Evolutionary conservation across 1,140 invertebrate species (phyloP).

Genomic region (Ganaspis sp.): DNA sequence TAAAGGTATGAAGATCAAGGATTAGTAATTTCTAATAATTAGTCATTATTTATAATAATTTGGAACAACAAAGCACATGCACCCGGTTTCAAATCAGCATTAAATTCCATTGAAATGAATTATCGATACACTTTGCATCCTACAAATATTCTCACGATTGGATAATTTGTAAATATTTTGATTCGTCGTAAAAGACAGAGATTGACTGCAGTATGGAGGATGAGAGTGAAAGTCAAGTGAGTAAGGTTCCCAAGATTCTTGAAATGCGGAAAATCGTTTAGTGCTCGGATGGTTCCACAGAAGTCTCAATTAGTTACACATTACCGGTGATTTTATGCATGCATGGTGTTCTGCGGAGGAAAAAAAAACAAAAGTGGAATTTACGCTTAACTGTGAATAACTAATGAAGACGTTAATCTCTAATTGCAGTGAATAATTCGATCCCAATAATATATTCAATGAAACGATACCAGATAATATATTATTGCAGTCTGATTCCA

Average conservation of each 20-base stretch:
- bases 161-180: too few species aligned
- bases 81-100: too few species aligned
- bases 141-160: too few species aligned
- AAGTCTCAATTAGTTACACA: slow-evolving; percentile 29
- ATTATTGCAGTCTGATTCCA: background rate
- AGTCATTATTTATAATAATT: too few species aligned
- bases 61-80: too few species aligned
- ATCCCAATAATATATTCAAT: slow-evolving; percentile 13
- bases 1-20: too few species aligned
- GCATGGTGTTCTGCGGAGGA: background rate
- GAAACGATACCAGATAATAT: background rate
- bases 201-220: background rate
- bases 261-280: slow-evolving; percentile 6
- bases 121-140: too few species aligned
- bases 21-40: too few species aligned
- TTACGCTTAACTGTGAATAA: slow-evolving; percentile 18
- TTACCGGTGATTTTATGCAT: slow-evolving; percentile 13
- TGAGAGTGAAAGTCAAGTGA: slow-evolving; percentile 16
- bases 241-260: slow-evolving; percentile 17
- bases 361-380: background rate
- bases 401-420: slow-evolving; percentile 11
- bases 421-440: slow-evolving; percentile 11
- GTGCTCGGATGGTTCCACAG: background rate
- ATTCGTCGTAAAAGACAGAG: background rate
- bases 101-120: too few species aligned